Base-by-base conservation (phyloP, 2,113 vertebrate species). In the Semnornis frantzii region DNA sequence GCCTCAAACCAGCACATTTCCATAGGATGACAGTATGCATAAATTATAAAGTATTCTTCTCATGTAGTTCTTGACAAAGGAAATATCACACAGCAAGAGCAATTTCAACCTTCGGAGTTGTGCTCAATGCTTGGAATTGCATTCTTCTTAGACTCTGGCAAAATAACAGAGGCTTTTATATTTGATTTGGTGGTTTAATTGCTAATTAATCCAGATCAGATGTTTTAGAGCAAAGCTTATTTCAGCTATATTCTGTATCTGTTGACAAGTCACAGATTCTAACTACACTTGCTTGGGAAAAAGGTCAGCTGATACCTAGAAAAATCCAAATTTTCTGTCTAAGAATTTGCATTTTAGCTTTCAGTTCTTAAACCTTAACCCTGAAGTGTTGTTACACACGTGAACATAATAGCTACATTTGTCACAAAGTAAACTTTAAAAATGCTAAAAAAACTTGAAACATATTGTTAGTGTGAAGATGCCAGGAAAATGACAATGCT, bases 201-300 rank as follows among this genome's bases (percentile, higher is more conserved):
- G 90, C 71, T 86, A 94, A 93, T 87, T 91, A 89, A 94, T 86
- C 65, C 74, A 87, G 44, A 76, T 96, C 82, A 90, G 64, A 90
- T 68, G 60, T 86, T 90, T 82, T 65, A 80, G 83, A 82, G 77
- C 27, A 93, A 78, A 20, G 50, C 24, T 83, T 85, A 72, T 82
- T 95, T 89, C 80, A 87, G 42, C 8, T 3, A 34, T 57, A 58
- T 12, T 77, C 31, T 90, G 34, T 37, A 85, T 83, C 77, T 85
- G 33, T 89, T 94, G 68, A 82, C 44, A 89, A 89, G 62, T 80
- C n/a, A 54, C 24, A 46, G 92, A 42, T 70, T 85, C 30, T 73
- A 78, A 82, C n/a, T 30, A 46, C 16, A 10, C 7, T 87, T 50
- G 15, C 21, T 18, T 54, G 11, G 37, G 62, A 65, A 57, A 57